Evolutionary conservation across 2,888 invertebrate genomes (phyloP).

Genomic region (Drosophila mimetica): DNA sequence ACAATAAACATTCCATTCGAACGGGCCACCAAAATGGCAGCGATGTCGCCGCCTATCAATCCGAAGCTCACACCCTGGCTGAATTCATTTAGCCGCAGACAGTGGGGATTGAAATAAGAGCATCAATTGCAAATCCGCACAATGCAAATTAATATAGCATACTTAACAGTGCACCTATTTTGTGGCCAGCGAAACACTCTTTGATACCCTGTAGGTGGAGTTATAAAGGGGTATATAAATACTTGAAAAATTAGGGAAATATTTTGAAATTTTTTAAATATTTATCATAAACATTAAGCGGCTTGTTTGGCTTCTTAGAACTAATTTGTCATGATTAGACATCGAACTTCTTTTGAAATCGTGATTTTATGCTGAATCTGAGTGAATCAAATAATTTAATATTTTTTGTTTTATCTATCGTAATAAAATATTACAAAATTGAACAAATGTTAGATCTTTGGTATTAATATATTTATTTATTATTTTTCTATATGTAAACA

Average conservation of each 20-base stretch:
- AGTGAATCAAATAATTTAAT: too few species aligned
- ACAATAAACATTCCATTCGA: constrained; percentile 27
- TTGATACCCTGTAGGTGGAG: constrained; percentile 13
- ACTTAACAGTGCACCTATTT: constrained; percentile 65
- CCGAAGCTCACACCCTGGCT: constrained; percentile 5
- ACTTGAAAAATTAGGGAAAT: background rate
- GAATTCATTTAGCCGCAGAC: constrained; percentile 57
- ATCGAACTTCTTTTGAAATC: too few species aligned
- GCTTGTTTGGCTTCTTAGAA: too few species aligned
- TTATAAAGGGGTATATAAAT: background rate
- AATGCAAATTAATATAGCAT: constrained; percentile 77
- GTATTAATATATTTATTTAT: background rate
- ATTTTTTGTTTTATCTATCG: too few species aligned
- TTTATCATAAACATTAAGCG: too few species aligned
- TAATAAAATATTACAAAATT: too few species aligned
- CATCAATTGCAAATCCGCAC: constrained; percentile 49
- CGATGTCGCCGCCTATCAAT: constrained; percentile 28
- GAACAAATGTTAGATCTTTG: too few species aligned
- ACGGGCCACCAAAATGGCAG: constrained; percentile 30
- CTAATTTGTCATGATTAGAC: too few species aligned
- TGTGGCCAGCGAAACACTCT: constrained; percentile 54
- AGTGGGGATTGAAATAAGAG: constrained; percentile 48
- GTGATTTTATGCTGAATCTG: too few species aligned
- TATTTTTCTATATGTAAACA: too few species aligned
- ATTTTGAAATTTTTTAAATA: background rate